A percentile compares a stretch with the other conserved stretches of the same genome.
Conservation (phyloP, 2,113 vertebrate genomes). For the Oceanites oceanicus region DNA sequence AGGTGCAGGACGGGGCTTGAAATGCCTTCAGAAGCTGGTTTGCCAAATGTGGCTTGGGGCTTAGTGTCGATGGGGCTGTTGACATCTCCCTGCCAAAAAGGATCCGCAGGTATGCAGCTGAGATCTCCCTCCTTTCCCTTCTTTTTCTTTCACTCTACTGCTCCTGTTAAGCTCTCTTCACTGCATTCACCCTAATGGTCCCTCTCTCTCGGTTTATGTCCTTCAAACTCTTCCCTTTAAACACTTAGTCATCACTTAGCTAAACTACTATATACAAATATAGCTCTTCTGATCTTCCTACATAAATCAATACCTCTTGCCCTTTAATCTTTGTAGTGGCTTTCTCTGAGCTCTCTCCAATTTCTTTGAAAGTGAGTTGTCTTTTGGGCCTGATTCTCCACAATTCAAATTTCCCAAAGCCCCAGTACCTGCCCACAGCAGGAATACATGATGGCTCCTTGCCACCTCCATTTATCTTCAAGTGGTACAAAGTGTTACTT, state of each 20-base stretch:
- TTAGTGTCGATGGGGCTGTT: not conserved
- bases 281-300: constrained; percentile 55
- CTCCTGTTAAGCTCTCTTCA: not conserved
- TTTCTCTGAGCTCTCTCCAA: constrained; percentile 26
- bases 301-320: constrained; percentile 28
- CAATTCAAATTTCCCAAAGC: not conserved
- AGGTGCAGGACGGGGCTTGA: not conserved
- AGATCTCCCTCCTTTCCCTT: not conserved
- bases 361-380: not conserved
- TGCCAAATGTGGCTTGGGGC: not conserved
- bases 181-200: not conserved
- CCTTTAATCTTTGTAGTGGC: constrained; percentile 38
- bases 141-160: not conserved
- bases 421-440: not conserved
- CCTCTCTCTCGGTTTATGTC: not conserved
- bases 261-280: constrained; percentile 40
- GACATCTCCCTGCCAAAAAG: not conserved
- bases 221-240: constrained; percentile 33
- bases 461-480: not conserved
- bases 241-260: constrained; percentile 61
- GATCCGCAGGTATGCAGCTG: not conserved
- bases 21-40: not conserved
- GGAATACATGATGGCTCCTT: not conserved
- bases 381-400: not conserved
- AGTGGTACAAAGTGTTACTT: fast-evolving